Conservation (phyloP, 2,113 vertebrate genomes). For the Lathamus discolor region DNA sequence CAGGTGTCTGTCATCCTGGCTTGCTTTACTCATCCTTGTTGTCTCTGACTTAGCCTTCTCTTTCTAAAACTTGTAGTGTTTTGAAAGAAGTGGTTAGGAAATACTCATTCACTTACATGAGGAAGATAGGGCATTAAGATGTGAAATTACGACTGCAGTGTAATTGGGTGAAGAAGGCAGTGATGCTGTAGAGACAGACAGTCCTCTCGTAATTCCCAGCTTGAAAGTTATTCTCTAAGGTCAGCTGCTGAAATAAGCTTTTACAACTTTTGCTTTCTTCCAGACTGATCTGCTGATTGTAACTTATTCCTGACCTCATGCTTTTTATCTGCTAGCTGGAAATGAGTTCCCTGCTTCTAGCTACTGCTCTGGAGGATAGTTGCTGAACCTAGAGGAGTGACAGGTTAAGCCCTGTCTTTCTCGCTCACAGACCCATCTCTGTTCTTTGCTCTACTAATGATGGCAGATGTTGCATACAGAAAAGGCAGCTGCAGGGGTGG, state of each 20-base stretch:
- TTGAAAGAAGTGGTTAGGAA: not conserved
- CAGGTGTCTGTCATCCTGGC: not conserved
- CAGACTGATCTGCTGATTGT: not conserved
- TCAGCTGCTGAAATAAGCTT: not conserved
- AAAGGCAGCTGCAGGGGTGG: not conserved
- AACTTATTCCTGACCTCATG: not conserved
- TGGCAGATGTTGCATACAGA: not conserved
- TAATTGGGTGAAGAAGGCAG: not conserved
- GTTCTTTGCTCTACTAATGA: not conserved
- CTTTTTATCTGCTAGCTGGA: not conserved
- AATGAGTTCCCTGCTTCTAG: not conserved
- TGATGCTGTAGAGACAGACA: not conserved
- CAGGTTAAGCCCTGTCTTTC: not conserved
- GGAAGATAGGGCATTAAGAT: not conserved
- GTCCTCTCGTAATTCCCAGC: not conserved
- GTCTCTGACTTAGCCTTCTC: not conserved
- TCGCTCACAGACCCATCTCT: not conserved
- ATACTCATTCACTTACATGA: not conserved
- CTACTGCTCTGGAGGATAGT: not conserved
- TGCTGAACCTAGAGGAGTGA: not conserved
- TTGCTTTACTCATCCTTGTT: not conserved
- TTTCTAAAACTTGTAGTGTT: not conserved
- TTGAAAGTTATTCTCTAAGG: not conserved
- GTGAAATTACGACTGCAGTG: fast-evolving
- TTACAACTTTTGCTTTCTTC: not conserved